Base-by-base conservation (phyloP, 2,888 invertebrate genomes). In the Drosophila algonquin region DNA sequence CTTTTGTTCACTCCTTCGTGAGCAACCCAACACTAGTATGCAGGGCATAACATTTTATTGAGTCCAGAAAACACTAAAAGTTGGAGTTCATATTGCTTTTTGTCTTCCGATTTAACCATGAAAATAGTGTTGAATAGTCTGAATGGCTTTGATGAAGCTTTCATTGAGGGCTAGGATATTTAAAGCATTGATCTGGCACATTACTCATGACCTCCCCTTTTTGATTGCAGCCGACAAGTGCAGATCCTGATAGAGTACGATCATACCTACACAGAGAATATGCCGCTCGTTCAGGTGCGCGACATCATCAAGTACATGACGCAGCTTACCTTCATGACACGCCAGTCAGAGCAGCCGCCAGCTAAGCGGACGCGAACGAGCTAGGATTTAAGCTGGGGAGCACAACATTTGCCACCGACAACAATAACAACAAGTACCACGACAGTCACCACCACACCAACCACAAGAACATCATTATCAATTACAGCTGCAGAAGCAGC, bases 221-320 rank as follows among this genome's bases (percentile, higher is more conserved):
- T 14, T 14, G 14, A 24, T 8, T 14, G 16, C 92, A 96, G 96
- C 70, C 94, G 94, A 40, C 97, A 97, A 91, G 94, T 96, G 91
- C 95, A 95, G 92, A 94, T 96, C 63, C 93, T 97, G 45, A 94
- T 95, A 90, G 96, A 95, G 90, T 95, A 95, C 46, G 96, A 96
- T 87, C 96, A 96, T 90, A 95, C 94, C 47, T 95, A 95, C 69
- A 93, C 94, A 90, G 96, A 96, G 90, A 95, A 94, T 57, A 93
- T 96, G 91, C 96, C 96, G 47, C 93, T 97, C 81, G 96, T 97
- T 63, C 96, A 96, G 93, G 96, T 97, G 80, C 95, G 95, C 74
- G 96, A 96, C 93, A 95, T 97, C 75, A 95, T 97, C 93, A 95
- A 95, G 90, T 97, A 94, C 92, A 96, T 97, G 96, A 95, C 96